phyloP scores from a whole-genome alignment of 2,113 vertebrate species.

The Equus quagga region DNA sequence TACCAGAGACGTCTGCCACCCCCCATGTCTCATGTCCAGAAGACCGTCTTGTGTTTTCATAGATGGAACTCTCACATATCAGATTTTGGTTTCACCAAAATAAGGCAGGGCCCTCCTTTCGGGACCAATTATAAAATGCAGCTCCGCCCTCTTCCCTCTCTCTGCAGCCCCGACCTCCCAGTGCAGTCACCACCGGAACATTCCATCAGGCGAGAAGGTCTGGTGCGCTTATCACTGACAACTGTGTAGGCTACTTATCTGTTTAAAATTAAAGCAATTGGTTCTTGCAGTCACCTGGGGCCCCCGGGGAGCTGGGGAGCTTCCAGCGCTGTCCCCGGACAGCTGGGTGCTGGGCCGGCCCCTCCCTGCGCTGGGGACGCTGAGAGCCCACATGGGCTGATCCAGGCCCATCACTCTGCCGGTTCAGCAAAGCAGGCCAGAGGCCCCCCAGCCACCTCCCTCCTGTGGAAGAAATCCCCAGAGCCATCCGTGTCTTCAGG shows the following conservation, averaged over 20 bases:
- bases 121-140: fast-evolving
- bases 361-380: background rate
- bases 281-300: background rate
- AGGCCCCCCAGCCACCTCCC: background rate
- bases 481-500: fast-evolving
- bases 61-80: background rate
- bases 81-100: background rate
- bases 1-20: background rate
- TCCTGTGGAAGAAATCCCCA: background rate
- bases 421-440: background rate
- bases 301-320: background rate
- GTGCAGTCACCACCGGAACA: too few relatives aligned
- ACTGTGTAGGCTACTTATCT: background rate
- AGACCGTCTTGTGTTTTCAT: background rate
- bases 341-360: background rate
- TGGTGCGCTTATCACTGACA: background rate
- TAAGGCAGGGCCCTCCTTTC: background rate
- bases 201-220: background rate
- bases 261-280: background rate
- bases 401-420: background rate
- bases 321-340: too few relatives aligned
- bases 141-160: background rate
- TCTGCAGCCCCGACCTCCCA: too few relatives aligned
- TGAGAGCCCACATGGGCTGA: fast-evolving
- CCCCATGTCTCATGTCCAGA: background rate